Evolutionary conservation across 1,140 invertebrate species (phyloP).

Genomic region (Cyclargus thomasi): DNA sequence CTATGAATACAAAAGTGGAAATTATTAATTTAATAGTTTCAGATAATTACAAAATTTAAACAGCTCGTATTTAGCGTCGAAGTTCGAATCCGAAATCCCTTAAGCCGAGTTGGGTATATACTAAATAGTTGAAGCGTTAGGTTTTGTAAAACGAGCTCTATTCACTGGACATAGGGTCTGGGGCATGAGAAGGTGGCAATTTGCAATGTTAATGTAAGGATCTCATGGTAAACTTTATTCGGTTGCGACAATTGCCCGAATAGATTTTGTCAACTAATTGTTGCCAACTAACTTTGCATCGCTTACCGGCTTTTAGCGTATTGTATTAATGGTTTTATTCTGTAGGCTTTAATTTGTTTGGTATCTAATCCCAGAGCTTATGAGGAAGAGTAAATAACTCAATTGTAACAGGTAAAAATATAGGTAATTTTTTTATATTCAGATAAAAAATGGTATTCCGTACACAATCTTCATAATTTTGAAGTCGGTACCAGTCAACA

Average conservation of each 20-base stretch:
- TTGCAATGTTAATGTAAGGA: conserved; percentile 38
- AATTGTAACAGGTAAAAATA: too few species aligned
- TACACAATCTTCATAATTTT: too few species aligned
- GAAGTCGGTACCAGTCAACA: too few species aligned
- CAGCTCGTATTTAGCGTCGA: conserved; percentile 52
- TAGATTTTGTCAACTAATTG: conserved; percentile 58
- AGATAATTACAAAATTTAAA: conserved; percentile 40
- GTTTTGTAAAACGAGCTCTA: conserved; percentile 26
- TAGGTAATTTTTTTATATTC: too few species aligned
- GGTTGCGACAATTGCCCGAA: conserved; percentile 55
- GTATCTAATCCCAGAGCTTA: neutral
- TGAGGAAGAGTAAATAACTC: too few species aligned
- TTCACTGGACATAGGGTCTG: conserved; percentile 22
- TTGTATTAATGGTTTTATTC: conserved; percentile 15
- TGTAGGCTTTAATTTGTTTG: conserved; percentile 24
- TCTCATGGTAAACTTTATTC: conserved; percentile 54
- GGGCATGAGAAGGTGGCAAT: conserved; percentile 26
- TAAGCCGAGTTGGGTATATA: conserved; percentile 53
- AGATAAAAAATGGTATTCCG: too few species aligned
- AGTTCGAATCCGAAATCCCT: conserved; percentile 58
- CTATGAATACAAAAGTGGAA: conserved; percentile 19
- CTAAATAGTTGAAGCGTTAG: conserved; percentile 23
- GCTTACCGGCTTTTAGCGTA: conserved; percentile 34
- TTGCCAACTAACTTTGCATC: conserved; percentile 49
- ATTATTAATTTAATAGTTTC: conserved; percentile 32